Evolutionary conservation across 2,888 invertebrate genomes (phyloP).

Genomic region (Tetheella fluctuosa): DNA sequence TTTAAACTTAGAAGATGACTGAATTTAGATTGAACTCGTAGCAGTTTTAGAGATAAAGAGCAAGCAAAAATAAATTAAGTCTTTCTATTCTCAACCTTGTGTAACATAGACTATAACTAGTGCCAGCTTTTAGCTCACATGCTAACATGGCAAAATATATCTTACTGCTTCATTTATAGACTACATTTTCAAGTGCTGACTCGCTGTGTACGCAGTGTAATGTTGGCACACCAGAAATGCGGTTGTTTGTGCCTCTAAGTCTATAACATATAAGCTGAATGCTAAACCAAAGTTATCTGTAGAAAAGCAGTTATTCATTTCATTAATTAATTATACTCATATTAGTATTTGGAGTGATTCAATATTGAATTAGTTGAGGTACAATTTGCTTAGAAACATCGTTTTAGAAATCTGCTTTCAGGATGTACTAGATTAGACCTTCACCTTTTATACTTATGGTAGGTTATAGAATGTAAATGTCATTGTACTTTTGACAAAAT

Average conservation of each 20-base stretch:
- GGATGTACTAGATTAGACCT: no score
- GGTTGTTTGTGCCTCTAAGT: constrained; percentile 16
- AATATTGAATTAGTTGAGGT: background rate
- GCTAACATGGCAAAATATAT: constrained; percentile 42
- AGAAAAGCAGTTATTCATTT: background rate
- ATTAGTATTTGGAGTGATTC: background rate
- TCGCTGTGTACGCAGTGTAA: constrained; percentile 15
- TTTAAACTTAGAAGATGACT: no score
- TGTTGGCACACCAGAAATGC: constrained; percentile 21
- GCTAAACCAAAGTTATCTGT: background rate
- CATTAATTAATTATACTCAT: background rate
- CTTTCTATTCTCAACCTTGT: no score
- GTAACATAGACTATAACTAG: constrained; percentile 7
- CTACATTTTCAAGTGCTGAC: constrained; percentile 39
- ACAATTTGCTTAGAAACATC: no score
- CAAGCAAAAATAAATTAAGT: no score
- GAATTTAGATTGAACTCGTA: no score
- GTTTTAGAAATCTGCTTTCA: no score
- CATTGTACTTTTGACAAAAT: no score
- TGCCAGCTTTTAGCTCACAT: constrained; percentile 26
- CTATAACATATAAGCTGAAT: background rate
- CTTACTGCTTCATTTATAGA: constrained; percentile 38
- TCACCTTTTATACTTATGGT: background rate
- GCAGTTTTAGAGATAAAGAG: no score
- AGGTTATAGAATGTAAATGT: no score